Evolutionary conservation across 2,797 vertebrate genomes (phyloP).

Genomic region (Acanthornis magna): DNA sequence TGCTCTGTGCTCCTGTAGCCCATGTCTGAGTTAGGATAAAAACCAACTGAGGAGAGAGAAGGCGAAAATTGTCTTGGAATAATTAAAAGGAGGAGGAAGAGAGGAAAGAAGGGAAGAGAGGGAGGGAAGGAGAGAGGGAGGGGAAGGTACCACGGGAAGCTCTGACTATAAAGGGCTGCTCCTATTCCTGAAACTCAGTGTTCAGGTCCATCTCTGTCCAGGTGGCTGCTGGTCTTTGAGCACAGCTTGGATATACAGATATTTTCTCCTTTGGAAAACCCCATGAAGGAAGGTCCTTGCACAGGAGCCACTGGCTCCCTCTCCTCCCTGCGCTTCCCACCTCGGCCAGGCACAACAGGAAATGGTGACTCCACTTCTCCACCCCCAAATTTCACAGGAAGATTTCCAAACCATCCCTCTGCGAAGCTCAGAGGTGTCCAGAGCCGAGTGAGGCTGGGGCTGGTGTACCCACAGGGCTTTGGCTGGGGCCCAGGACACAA

Average conservation of each 20-base stretch:
- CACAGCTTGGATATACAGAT: background rate
- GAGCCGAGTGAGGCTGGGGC: background rate
- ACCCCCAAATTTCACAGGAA: background rate
- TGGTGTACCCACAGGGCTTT: background rate
- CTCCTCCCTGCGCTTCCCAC: background rate
- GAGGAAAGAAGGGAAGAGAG: background rate
- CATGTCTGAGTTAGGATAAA: background rate
- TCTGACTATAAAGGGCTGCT: background rate
- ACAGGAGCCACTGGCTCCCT: rapidly evolving
- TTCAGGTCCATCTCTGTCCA: background rate
- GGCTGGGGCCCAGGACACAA: background rate
- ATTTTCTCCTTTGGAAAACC: background rate
- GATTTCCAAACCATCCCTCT: background rate
- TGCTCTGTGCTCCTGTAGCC: background rate
- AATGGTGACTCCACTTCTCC: background rate
- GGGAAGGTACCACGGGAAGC: slow-evolving; percentile 1
- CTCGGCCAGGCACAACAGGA: background rate
- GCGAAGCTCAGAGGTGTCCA: background rate
- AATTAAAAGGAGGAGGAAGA: background rate
- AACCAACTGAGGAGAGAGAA: background rate
- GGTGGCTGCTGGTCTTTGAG: background rate
- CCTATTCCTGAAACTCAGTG: background rate
- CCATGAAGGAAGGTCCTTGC: background rate
- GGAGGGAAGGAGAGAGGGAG: background rate
- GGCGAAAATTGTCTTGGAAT: background rate